Evolutionary conservation across 2,888 invertebrate genomes (phyloP).

Genomic region (Abrostola triplasia): DNA sequence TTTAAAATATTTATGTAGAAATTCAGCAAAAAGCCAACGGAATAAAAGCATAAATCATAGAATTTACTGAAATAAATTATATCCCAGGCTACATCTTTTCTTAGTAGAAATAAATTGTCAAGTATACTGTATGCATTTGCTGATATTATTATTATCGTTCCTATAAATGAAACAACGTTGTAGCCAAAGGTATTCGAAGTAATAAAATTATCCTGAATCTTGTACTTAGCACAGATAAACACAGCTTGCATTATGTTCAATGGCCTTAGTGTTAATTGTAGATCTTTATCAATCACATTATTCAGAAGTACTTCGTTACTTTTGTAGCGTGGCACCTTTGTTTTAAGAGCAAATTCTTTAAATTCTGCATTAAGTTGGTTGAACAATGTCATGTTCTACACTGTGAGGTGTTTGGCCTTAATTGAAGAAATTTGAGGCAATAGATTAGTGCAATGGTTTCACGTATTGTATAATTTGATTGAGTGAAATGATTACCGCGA

Average conservation of each 20-base stretch:
- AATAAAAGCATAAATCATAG: neutral
- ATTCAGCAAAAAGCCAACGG: neutral
- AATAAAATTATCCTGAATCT: slow-evolving; percentile 9
- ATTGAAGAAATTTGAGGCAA: neutral
- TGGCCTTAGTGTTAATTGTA: slow-evolving; percentile 25
- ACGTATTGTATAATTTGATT: neutral
- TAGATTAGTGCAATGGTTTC: neutral
- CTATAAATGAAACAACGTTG: neutral
- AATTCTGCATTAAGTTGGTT: neutral
- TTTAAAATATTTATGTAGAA: neutral
- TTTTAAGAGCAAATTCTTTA: no score
- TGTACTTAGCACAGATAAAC: slow-evolving; percentile 23
- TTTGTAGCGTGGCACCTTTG: no score
- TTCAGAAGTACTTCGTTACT: neutral
- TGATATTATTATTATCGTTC: neutral
- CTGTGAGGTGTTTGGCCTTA: neutral
- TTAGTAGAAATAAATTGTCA: neutral
- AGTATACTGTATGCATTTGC: neutral
- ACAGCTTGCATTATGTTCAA: slow-evolving; percentile 18
- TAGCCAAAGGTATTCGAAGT: slow-evolving; percentile 13
- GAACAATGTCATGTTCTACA: neutral
- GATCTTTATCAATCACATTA: slow-evolving; percentile 11
- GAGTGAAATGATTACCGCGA: neutral
- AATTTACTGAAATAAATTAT: neutral
- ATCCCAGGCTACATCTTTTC: neutral